Percentiles rank a stretch among this genome's conserved stretches.
phyloP scores from a whole-genome alignment of 2,113 vertebrate genomes.

The Halcyon malimbica region DNA sequence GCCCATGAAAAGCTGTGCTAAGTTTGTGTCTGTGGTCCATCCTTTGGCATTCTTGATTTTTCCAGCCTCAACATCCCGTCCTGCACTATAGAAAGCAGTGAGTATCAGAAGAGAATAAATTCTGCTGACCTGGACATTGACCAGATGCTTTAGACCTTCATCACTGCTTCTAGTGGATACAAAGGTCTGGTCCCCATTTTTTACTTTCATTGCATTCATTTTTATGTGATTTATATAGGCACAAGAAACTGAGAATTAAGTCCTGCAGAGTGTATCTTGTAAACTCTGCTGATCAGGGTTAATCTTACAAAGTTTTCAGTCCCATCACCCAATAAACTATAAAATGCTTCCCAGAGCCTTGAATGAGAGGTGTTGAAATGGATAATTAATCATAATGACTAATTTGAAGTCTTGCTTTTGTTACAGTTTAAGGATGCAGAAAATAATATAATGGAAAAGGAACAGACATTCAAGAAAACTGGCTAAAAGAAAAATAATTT shows the following conservation, averaged over 20 bases:
- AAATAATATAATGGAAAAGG: not conserved
- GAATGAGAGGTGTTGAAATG: slow-evolving; percentile 17
- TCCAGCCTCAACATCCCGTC: not conserved
- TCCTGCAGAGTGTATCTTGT: not conserved
- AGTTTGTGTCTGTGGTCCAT: not conserved
- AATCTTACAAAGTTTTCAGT: slow-evolving; percentile 38
- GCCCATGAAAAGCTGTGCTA: not conserved
- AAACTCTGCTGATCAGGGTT: not conserved
- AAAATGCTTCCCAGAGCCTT: slow-evolving; percentile 30
- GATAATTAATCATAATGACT: slow-evolving; percentile 28
- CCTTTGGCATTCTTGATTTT: not conserved
- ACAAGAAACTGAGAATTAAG: slow-evolving; percentile 19
- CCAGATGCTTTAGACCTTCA: not conserved
- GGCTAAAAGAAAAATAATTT: not conserved
- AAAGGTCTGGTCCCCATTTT: not conserved
- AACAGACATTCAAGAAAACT: not conserved
- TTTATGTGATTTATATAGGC: not conserved
- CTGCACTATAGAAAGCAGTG: not conserved
- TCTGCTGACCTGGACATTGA: not conserved
- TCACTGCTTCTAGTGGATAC: not conserved
- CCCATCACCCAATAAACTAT: slow-evolving; percentile 20
- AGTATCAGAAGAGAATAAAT: not conserved
- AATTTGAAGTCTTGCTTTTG: slow-evolving; percentile 25
- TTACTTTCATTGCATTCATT: not conserved
- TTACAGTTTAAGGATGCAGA: slow-evolving; percentile 8